Percentiles rank a stretch among this genome's conserved stretches.
Conservation (phyloP, 2,888 invertebrate species). For the Gnatocerus cornutus region DNA sequence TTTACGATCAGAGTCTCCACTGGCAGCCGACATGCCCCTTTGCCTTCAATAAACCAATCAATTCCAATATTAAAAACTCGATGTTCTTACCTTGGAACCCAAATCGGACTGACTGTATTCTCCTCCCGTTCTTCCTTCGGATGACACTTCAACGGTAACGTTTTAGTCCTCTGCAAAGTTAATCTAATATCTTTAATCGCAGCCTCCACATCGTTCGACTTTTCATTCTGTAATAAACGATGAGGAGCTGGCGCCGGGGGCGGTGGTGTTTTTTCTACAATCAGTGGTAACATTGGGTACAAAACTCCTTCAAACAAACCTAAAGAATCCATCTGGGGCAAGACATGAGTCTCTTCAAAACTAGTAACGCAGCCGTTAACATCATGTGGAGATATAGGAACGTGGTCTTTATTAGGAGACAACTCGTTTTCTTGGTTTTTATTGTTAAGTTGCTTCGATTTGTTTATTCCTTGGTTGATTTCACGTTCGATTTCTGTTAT, state of each 20-base stretch:
- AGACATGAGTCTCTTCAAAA: slow-evolving; percentile 66
- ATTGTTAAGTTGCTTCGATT: slow-evolving; percentile 58
- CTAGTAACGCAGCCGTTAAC: slow-evolving; percentile 66
- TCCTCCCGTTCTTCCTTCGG: slow-evolving; percentile 71
- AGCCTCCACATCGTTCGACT: slow-evolving; percentile 73
- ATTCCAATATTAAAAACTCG: neutral
- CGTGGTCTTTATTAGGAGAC: slow-evolving; percentile 63
- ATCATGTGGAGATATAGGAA: slow-evolving; percentile 64
- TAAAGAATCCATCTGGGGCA: slow-evolving; percentile 66
- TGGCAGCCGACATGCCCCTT: slow-evolving; percentile 73
- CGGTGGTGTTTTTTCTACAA: slow-evolving; percentile 77
- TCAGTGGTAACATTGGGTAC: no score
- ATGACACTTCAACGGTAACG: slow-evolving; percentile 74
- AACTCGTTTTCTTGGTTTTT: slow-evolving; percentile 66
- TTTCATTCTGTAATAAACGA: slow-evolving; percentile 72
- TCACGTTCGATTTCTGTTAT: slow-evolving; percentile 83
- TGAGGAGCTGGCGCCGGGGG: slow-evolving; percentile 86
- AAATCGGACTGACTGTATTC: slow-evolving; percentile 77
- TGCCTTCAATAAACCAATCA: slow-evolving; percentile 69
- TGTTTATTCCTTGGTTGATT: slow-evolving; percentile 77
- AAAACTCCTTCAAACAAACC: slow-evolving; percentile 53
- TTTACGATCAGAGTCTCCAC: slow-evolving; percentile 79
- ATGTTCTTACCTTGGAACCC: slow-evolving; percentile 78
- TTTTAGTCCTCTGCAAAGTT: slow-evolving; percentile 83
- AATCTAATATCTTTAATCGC: slow-evolving; percentile 89